phyloP scores from a whole-genome alignment of 2,797 vertebrate species.

The Sebastes minor region DNA sequence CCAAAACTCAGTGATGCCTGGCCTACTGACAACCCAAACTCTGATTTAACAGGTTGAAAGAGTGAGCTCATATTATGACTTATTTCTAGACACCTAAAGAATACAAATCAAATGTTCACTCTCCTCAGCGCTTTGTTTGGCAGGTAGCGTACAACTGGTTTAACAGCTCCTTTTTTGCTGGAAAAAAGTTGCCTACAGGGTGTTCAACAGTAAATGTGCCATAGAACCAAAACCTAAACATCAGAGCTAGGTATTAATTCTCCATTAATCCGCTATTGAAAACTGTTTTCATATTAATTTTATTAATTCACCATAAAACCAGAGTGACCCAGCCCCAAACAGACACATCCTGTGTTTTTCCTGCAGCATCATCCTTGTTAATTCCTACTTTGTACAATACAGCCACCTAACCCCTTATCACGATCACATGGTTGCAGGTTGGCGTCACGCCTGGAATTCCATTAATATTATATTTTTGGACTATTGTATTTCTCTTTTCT shows the following conservation, averaged over 20 bases:
- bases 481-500: slow-evolving; percentile 25
- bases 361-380: background rate
- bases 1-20: background rate
- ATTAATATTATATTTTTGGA: slow-evolving; percentile 41
- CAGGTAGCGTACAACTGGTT: background rate
- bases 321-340: background rate
- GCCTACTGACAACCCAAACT: background rate
- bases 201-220: background rate
- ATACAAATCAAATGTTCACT: background rate
- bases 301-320: background rate
- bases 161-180: background rate
- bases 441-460: slow-evolving; percentile 23
- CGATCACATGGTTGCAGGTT: background rate
- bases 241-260: background rate
- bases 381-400: background rate
- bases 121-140: background rate
- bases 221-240: background rate
- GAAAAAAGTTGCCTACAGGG: background rate
- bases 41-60: background rate
- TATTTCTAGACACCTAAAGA: background rate
- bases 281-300: background rate
- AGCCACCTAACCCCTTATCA: background rate
- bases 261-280: background rate
- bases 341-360: background rate
- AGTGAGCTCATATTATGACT: background rate